Percentiles rank a stretch among this genome's conserved stretches.
phyloP scores from a whole-genome alignment of 2,113 vertebrate genomes.

The Phalacrocorax pelagicus region DNA sequence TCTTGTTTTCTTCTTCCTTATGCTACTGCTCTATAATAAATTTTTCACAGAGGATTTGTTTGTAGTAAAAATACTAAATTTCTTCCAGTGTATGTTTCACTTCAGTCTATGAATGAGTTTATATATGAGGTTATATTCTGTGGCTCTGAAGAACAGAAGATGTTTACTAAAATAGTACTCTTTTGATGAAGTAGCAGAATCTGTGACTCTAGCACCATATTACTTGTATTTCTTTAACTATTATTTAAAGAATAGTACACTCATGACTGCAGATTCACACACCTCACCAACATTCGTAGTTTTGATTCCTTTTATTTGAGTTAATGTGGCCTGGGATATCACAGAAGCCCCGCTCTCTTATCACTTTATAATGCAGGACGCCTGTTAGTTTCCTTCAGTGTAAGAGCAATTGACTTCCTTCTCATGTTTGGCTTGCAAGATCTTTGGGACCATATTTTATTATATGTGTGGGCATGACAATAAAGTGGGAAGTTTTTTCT shows the following conservation, averaged over 20 bases:
- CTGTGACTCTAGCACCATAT: not conserved
- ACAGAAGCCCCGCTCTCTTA: constrained; percentile 15
- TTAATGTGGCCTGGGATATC: not conserved
- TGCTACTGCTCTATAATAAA: not conserved
- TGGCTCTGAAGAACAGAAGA: not conserved
- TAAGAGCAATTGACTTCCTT: constrained; percentile 3
- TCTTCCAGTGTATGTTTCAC: not conserved
- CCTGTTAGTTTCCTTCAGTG: not conserved
- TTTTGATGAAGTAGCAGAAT: not conserved
- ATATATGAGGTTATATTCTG: not conserved
- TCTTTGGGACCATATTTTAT: not conserved
- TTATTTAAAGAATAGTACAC: not conserved
- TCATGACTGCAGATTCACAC: not conserved
- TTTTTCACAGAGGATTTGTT: not conserved
- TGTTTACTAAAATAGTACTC: not conserved
- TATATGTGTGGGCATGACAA: not conserved
- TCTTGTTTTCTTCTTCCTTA: not conserved
- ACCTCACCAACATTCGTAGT: not conserved
- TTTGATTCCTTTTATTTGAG: constrained; percentile 37
- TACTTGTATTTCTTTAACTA: not conserved
- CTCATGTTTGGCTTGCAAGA: not conserved
- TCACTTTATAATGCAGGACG: not conserved
- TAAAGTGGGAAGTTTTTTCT: not conserved
- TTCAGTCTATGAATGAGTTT: not conserved
- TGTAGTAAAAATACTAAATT: not conserved